These are phyloP conservation scores for Echiichthys vipera DNA, from an alignment of 2,797 vertebrate species.

Conservation along the genomic window DNA sequence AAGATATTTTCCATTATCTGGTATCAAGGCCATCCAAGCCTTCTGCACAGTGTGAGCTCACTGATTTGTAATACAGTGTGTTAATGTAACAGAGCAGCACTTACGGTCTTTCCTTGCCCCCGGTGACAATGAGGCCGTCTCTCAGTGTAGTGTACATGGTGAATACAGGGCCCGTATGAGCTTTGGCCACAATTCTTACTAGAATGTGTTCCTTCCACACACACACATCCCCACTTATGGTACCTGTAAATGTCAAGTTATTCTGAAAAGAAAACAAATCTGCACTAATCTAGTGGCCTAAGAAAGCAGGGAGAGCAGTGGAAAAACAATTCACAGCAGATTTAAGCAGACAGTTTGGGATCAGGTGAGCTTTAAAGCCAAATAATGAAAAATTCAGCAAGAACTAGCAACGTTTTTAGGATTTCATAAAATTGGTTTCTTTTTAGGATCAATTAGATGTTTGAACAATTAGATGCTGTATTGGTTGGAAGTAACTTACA, in stretches of 20 bases:
- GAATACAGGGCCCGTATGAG: constrained; percentile 97
- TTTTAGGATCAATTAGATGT: no score
- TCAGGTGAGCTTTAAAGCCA: constrained; percentile 13
- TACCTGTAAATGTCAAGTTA: constrained; percentile 99
- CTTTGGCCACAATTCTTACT: constrained; percentile 96
- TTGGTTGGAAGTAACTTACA: constrained; percentile 85
- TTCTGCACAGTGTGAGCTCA: background rate
- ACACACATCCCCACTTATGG: constrained; percentile 99
- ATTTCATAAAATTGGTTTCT: no score
- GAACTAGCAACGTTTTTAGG: background rate
- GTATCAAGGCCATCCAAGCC: background rate
- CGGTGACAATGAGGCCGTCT: constrained; percentile 97
- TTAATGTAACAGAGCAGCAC: constrained; percentile 65
- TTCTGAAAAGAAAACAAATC: constrained; percentile 96
- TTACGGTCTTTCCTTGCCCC: constrained; percentile 99
- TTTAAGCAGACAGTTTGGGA: constrained; percentile 43
- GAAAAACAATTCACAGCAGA: constrained; percentile 75
- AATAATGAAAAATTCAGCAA: background rate
- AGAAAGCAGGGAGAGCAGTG: constrained; percentile 79
- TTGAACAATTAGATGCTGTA: no score
- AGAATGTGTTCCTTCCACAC: constrained; percentile 98
- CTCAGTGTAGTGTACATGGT: constrained; percentile 98
- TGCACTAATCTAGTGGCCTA: constrained; percentile 91
- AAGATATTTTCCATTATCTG: background rate
- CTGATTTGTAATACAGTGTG: background rate